Evolutionary conservation across 1,140 invertebrate species (phyloP), one percentile per base, ranked within the genome.

Genomic region (Elymnias hypermnestra): DNA sequence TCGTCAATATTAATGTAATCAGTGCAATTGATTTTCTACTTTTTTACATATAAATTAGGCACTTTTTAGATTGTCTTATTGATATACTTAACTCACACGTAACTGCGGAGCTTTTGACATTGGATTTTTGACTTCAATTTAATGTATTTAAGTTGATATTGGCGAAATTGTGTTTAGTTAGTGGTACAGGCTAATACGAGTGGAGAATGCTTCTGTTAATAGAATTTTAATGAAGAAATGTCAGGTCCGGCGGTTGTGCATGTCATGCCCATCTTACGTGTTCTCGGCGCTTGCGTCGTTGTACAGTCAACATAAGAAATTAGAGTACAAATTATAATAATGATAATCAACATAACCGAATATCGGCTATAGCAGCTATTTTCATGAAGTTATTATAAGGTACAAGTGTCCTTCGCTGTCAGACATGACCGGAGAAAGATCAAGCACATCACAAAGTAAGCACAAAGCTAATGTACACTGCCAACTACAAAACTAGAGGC

Each of bases 151-250:
- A 35, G 42, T 63, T 39, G 31, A 38, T 49, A 56, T 54, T 59
- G 1, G n/a, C 12, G 28, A 45, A 47, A 14, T 0, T 15, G 14
- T 28, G 9, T 14, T 17, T 7, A 37, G 21, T 37, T 36, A 43
- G 38, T 33, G 52, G 44, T 57, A 57, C 54, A 40, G 40, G 38
- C 50, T 55, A 59, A 58, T 60, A 59, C 57, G 51, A 59, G 51
- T 53, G 54, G 64, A 72, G 76, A 83, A 83, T 76, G 78, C 78
- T 83, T 73, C 78, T 64, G 78, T 76, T 83, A 83, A 83, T 83
- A 83, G 78, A 83, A 77, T 81, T 75, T 83, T 83, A 83, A 83
- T 81, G 78, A 83, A 83, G 74, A 76, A 81, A 72, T 74, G 78
- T 78, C 65, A 77, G 73, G 66, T 58, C 52, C 57, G 58, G 53